phyloP scores from a whole-genome alignment of 2,888 invertebrate species.

The Byasa hedistus region DNA sequence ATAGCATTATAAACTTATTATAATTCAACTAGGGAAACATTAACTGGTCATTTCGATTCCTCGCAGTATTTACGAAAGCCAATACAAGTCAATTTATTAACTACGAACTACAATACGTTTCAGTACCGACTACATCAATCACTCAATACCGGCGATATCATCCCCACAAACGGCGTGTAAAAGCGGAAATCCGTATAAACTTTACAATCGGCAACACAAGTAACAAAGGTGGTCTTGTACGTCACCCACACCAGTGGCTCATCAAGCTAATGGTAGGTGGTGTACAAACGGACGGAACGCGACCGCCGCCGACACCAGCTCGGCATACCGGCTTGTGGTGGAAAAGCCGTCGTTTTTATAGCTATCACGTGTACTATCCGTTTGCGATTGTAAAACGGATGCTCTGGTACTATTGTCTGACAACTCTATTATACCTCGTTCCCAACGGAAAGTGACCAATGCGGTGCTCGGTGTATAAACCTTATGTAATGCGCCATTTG shows the following conservation, averaged over 20 bases:
- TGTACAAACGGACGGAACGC: conserved; percentile 44
- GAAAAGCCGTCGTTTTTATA: neutral
- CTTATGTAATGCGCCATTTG: neutral
- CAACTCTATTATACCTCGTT: neutral
- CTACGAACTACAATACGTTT: neutral
- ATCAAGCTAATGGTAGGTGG: conserved; percentile 66
- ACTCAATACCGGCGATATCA: conserved; percentile 16
- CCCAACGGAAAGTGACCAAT: neutral
- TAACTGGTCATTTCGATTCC: neutral
- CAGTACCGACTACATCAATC: conserved; percentile 4
- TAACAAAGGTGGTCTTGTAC: conserved; percentile 18
- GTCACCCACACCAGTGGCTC: conserved; percentile 42
- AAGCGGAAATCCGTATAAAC: conserved; percentile 14
- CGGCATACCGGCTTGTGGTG: neutral
- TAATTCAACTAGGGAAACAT: neutral
- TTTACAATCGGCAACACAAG: conserved; percentile 16
- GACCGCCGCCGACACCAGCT: neutral
- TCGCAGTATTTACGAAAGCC: too few species aligned
- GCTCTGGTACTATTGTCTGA: neutral
- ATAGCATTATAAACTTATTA: neutral
- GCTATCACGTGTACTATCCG: neutral
- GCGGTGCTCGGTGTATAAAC: neutral
- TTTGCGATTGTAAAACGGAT: neutral
- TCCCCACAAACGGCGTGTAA: conserved; percentile 17
- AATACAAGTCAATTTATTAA: too few species aligned